phyloP scores from a whole-genome alignment of 2,888 invertebrate species.

The Pachycephus smyrnensis region DNA sequence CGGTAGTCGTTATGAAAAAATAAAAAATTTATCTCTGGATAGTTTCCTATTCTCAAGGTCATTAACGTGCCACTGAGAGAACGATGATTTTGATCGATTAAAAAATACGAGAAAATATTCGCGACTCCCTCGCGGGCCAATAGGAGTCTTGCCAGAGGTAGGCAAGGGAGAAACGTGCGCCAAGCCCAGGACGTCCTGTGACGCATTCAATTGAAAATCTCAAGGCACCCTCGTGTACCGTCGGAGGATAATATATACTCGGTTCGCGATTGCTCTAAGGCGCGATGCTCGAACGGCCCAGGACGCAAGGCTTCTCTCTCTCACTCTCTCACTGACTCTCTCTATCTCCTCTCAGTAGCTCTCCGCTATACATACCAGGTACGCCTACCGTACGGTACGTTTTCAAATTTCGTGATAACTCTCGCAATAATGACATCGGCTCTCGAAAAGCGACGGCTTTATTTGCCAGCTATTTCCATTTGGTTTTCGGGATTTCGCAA shows the following conservation, averaged over 20 bases:
- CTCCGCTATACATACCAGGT: neutral
- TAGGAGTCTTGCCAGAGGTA: slow-evolving; percentile 26
- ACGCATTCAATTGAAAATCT: slow-evolving; percentile 63
- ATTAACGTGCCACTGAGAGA: no score
- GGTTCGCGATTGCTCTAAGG: slow-evolving; percentile 20
- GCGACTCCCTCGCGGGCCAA: slow-evolving; percentile 29
- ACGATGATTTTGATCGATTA: neutral
- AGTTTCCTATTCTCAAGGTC: neutral
- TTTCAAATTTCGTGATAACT: slow-evolving; percentile 2
- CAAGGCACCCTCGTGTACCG: slow-evolving; percentile 56
- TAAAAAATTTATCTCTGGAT: slow-evolving; percentile 45
- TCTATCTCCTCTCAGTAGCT: no score
- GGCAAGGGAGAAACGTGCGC: slow-evolving; percentile 49
- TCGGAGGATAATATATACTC: slow-evolving; percentile 48
- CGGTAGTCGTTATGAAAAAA: slow-evolving; percentile 24
- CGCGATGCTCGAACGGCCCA: neutral
- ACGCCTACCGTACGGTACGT: neutral
- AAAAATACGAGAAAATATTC: slow-evolving; percentile 43
- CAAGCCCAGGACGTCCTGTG: slow-evolving; percentile 58
- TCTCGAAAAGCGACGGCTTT: neutral
- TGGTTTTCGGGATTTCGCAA: slow-evolving; percentile 1
- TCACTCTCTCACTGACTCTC: no score
- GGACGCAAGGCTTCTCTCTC: no score
- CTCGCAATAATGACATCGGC: slow-evolving; percentile 3
- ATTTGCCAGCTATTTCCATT: slow-evolving; percentile 7